These are phyloP conservation scores for Diaphora mendica DNA, from an alignment of 2,888 invertebrate genomes.

Conservation along the genomic window DNA sequence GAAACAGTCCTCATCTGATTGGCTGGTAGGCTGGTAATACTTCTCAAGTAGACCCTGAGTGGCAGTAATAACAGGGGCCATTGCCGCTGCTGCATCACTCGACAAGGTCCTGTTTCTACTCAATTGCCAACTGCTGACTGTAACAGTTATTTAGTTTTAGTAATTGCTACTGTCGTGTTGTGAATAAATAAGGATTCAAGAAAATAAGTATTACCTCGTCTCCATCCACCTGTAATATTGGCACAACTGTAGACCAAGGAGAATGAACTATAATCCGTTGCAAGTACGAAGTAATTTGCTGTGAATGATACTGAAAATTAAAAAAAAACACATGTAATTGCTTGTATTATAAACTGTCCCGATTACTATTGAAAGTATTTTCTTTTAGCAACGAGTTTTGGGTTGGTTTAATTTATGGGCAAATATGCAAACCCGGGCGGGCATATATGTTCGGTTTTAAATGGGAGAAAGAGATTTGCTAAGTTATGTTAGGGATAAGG, in stretches of 20 bases:
- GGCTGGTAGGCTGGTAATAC: constrained; percentile 67
- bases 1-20: constrained; percentile 73
- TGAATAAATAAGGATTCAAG: neutral
- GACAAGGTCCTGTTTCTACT: constrained; percentile 59
- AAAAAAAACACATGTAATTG: neutral
- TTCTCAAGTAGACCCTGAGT: constrained; percentile 69
- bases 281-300: constrained; percentile 67
- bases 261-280: constrained; percentile 72
- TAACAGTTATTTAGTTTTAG: constrained; percentile 12
- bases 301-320: constrained; percentile 53
- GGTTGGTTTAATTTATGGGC: no score
- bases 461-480: no score
- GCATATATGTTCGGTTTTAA: no score
- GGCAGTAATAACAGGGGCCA: constrained; percentile 55
- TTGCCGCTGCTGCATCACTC: constrained; percentile 33
- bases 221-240: constrained; percentile 55
- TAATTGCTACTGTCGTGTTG: no score
- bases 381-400: no score
- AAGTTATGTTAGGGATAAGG: no score
- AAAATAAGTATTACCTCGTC: constrained; percentile 62
- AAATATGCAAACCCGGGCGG: no score
- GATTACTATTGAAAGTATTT: no score
- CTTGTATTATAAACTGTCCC: no score
- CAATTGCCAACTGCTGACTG: constrained; percentile 79
- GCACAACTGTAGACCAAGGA: constrained; percentile 73